A percentile compares a stretch with the other conserved stretches of the same genome.
Evolutionary conservation across 37 sponge, comb jelly and placozoan genomes (phyloP).

Genomic region (Chondrosia reniformis): DNA sequence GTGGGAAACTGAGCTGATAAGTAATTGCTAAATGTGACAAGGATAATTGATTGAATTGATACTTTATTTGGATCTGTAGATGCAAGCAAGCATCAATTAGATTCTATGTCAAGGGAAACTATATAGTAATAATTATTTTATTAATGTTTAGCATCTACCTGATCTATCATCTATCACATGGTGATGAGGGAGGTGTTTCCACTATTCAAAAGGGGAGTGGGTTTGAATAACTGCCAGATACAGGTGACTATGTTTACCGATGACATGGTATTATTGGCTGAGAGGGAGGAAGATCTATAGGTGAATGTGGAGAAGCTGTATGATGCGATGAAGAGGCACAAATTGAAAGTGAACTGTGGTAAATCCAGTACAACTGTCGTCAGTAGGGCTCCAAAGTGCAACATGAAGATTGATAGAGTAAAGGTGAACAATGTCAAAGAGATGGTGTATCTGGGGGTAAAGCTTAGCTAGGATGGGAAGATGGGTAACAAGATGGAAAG

Average conservation of each 20-base stretch:
- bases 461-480: constrained; percentile 9
- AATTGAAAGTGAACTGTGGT: constrained; percentile 15
- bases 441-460: background rate
- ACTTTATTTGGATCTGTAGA: too few relatives aligned
- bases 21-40: too few relatives aligned
- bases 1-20: too few relatives aligned
- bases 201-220: background rate
- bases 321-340: constrained; percentile 13
- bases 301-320: constrained; percentile 22
- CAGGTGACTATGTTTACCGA: constrained; percentile 18
- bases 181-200: constrained; percentile 6
- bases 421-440: constrained; percentile 18
- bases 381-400: constrained; percentile 16
- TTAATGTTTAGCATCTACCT: constrained; percentile 22
- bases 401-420: constrained; percentile 10
- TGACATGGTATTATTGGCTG: background rate
- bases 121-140: too few relatives aligned
- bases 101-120: too few relatives aligned
- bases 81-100: too few relatives aligned
- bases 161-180: too few relatives aligned
- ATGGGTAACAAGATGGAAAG: constrained; percentile 13
- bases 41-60: too few relatives aligned
- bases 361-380: constrained; percentile 6
- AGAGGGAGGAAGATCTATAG: constrained; percentile 13
- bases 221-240: constrained; percentile 10